Evolutionary conservation across 2,888 invertebrate genomes (phyloP), one percentile per base, ranked within the genome.

Genomic region (Biston betularia): DNA sequence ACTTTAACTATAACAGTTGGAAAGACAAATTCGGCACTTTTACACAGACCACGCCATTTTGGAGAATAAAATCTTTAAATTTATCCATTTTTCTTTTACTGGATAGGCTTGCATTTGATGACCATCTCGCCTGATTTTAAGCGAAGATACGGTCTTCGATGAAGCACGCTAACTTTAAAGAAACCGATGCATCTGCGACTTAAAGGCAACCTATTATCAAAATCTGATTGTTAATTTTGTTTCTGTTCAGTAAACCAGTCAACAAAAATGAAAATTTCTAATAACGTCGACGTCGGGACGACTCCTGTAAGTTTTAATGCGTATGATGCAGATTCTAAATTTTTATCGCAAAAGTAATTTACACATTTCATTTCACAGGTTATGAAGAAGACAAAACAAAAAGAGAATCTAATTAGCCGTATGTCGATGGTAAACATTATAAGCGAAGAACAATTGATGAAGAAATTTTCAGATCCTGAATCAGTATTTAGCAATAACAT

Each of bases 181-280:
- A 3, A 24, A 24, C 24, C 24, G 24, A 24, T 24, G 24, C 3
- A 24, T 3, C 3, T 3, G 3, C 3, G 24, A 24, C 24, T 2
- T 24, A 24, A 24, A 24, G 24, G 24, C 24, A 24, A 24, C n/a
- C n/a, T 24, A 3, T 24, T 24, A 48, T 6, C 11, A 48, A 6
- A 52, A n/a, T n/a, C 34, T 35, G 35, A 52, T 52, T 14, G 6
- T 38, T 6, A 6, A 53, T 10, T 38, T 38, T 53, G 6, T 50
- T 59, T 49, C 0, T 49, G 35, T 63, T 6, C 45, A 63, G 63
- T 46, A 33, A 57, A 38, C 14, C 57, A 40, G 10, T 52, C 57
- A 9, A 38, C 38, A 44, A 63, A 50, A 33, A 33, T 38, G 73
- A 76, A 46, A 69, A 71, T 45, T 77, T 8, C n/a, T 14, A 8